A percentile compares a stretch with the other conserved stretches of the same genome.
These are phyloP conservation scores for Polyodon spathula DNA, from an alignment of 2,113 vertebrate species.

Conservation along the genomic window DNA sequence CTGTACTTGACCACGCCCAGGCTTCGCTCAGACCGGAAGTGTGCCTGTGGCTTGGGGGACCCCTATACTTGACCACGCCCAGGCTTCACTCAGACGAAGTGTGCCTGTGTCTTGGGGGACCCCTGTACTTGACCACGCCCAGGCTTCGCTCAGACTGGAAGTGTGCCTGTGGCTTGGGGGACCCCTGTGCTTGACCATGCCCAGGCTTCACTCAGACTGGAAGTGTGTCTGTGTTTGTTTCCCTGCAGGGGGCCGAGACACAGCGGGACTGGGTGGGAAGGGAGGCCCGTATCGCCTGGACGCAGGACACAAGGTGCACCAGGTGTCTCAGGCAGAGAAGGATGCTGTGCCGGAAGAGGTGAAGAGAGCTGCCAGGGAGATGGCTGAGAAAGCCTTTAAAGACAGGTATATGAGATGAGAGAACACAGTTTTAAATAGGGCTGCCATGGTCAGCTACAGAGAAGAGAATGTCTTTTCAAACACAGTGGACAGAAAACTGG, in stretches of 20 bases:
- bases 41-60: too few species aligned
- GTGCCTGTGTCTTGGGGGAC: too few species aligned
- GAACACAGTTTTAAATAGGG: neutral
- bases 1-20: too few species aligned
- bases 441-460: neutral
- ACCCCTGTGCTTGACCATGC: too few species aligned
- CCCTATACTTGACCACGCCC: too few species aligned
- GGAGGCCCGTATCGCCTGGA: conserved; percentile 89
- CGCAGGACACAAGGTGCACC: conserved; percentile 79
- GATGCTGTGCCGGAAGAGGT: conserved; percentile 84
- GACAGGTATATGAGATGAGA: conserved; percentile 52
- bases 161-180: too few species aligned
- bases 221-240: neutral
- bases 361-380: conserved; percentile 79
- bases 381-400: conserved; percentile 85
- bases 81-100: too few species aligned
- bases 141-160: too few species aligned
- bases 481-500: conserved; percentile 2
- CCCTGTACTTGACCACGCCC: too few species aligned
- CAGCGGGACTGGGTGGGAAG: conserved; percentile 86
- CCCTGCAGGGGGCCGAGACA: conserved; percentile 81
- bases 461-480: neutral
- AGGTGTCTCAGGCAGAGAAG: conserved; percentile 85
- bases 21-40: too few species aligned
- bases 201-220: too few species aligned